Evolutionary conservation across 2,888 invertebrate species (phyloP), one percentile per base, ranked within the genome.

Genomic region (Leptinotarsa juncta): DNA sequence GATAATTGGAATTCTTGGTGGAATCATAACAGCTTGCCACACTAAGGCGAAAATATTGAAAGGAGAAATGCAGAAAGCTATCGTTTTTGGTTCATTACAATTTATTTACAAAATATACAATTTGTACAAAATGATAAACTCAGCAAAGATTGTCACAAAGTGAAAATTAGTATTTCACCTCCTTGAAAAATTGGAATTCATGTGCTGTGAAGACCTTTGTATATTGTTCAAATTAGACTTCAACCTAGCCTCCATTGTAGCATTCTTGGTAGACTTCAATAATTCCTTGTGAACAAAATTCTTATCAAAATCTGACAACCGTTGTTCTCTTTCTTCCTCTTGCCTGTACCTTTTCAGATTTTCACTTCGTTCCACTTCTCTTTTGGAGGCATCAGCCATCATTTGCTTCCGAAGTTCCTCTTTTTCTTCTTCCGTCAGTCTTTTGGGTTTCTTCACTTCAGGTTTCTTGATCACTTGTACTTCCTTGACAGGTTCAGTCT

Each of bases 191-290:
- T 96, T 93, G 76, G 92, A 91, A 82, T 96, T 93, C 95, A 97
- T 96, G 68, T 95, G 93, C 32, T 90, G 89, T 23, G 91, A 91
- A 4, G 94, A 94, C 73, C 97, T 90, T 86, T 98, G 97, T 79
- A 97, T 95, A 83, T 96, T 95, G 87, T 97, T 95, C 62, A 95
- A 92, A 85, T 97, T 98, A 16, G 97, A 92, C 84, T 94, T 95
- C 68, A 98, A 93, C 80, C 97, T 91, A 77, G 93, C 92, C 84
- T 96, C 96, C 0, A 98, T 93, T 14, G 94, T 93, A 72, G 92
- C 92, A 26, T 90, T 90, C 79, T 92, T 90, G 0, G 93, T 92
- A 70, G 91, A 92, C 75, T 89, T 89, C 1, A 92, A 89, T 78
- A 94, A 89, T 86, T 95, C 92, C 81, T 92, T 93, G 75, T 88